phyloP scores from a whole-genome alignment of 2,888 invertebrate species.

The Parnassius smintheus region DNA sequence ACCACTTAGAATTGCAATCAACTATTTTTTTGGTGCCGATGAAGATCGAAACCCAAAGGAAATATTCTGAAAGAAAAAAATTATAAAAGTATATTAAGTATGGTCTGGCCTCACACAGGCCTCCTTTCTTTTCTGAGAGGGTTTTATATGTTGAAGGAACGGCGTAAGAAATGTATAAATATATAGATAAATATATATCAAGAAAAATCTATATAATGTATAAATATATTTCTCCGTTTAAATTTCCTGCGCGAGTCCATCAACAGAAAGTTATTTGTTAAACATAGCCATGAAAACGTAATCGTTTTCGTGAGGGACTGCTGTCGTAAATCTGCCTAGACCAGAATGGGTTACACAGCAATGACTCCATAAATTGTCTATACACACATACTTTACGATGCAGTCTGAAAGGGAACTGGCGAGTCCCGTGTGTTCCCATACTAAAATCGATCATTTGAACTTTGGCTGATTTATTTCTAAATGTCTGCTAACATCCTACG shows the following conservation, averaged over 20 bases:
- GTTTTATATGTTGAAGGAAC: neutral
- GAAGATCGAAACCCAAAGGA: too few species aligned
- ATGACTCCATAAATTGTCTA: conserved; percentile 72
- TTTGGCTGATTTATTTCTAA: conserved; percentile 38
- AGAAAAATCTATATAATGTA: neutral
- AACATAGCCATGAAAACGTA: conserved; percentile 55
- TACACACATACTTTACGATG: conserved; percentile 69
- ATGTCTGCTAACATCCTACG: conserved; percentile 3
- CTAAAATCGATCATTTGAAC: conserved; percentile 47
- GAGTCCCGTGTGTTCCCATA: conserved; percentile 41
- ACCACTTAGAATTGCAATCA: too few species aligned
- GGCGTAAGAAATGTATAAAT: too few species aligned
- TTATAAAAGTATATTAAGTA: too few species aligned
- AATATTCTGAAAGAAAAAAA: too few species aligned
- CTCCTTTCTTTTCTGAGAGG: neutral
- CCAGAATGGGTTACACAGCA: conserved; percentile 69
- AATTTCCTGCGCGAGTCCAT: conserved; percentile 13
- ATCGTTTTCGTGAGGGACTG: conserved; percentile 64
- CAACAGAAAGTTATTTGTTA: conserved; percentile 52
- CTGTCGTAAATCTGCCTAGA: conserved; percentile 70
- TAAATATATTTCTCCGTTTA: neutral
- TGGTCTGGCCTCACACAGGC: neutral
- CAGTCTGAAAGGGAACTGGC: conserved; percentile 61
- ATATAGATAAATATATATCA: too few species aligned
- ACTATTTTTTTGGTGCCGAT: too few species aligned